Evolutionary conservation across 2,113 vertebrate genomes (phyloP).

Genomic region (Anhinga anhinga): DNA sequence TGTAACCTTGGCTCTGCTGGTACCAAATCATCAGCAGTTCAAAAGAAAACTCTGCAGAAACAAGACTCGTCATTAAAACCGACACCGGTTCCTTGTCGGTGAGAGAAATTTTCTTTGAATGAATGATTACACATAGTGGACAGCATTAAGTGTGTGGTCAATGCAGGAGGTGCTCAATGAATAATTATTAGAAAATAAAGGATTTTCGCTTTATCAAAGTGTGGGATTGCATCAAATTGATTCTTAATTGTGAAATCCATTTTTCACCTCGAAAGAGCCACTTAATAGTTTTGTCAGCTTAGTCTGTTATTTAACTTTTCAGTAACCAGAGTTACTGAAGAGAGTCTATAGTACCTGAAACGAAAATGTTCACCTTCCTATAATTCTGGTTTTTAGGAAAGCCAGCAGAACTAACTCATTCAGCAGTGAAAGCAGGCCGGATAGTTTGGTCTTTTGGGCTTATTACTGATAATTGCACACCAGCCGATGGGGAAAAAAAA

Average conservation of each 20-base stretch:
- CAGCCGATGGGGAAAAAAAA: not conserved
- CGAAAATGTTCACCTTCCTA: not conserved
- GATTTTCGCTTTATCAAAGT: conserved; percentile 34
- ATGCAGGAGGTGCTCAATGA: conserved; percentile 36
- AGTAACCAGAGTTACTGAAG: not conserved
- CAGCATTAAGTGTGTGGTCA: conserved; percentile 50
- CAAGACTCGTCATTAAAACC: not conserved
- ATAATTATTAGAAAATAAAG: conserved; percentile 65
- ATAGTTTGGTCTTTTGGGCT: not conserved
- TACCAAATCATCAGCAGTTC: not conserved
- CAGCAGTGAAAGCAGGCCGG: not conserved
- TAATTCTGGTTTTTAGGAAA: not conserved
- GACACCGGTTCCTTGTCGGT: not conserved
- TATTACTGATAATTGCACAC: not conserved
- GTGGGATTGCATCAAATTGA: conserved; percentile 37
- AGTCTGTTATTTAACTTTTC: not conserved
- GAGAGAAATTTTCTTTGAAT: conserved; percentile 10
- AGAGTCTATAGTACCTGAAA: not conserved
- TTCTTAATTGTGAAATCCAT: conserved; percentile 60
- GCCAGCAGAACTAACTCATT: not conserved
- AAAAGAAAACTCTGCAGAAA: not conserved
- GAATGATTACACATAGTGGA: conserved; percentile 30
- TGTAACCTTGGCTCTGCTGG: not conserved
- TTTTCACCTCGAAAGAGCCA: conserved; percentile 28
- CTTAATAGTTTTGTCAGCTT: conserved; percentile 3